phyloP scores from a whole-genome alignment of 2,113 vertebrate species.

The Delphinus delphis region DNA sequence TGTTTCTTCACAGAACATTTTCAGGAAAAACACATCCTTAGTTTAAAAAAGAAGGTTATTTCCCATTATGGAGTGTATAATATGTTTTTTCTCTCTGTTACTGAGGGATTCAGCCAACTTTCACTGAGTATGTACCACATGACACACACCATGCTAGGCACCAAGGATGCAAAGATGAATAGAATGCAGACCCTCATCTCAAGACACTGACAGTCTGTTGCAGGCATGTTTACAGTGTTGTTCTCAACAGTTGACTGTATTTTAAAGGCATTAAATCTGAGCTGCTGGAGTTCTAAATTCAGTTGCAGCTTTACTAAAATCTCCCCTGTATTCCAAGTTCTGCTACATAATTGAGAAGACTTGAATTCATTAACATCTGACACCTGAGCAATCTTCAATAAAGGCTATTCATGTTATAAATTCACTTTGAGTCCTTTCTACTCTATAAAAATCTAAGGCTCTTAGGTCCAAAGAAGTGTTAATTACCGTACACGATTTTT shows the following conservation, averaged over 20 bases:
- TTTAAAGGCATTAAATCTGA: neutral
- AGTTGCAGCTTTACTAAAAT: slow-evolving; percentile 24
- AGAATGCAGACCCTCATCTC: neutral
- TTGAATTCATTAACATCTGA: slow-evolving; percentile 35
- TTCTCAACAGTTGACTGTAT: neutral
- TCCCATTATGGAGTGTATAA: neutral
- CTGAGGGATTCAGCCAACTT: neutral
- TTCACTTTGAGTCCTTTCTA: neutral
- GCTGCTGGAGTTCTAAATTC: neutral
- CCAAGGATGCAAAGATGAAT: neutral
- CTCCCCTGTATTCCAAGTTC: neutral
- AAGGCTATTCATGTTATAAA: neutral
- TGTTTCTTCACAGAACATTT: slow-evolving; percentile 5
- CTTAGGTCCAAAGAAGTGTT: neutral
- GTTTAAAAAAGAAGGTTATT: neutral
- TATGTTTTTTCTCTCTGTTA: neutral
- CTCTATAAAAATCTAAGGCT: neutral
- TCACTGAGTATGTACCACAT: neutral
- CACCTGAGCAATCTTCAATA: neutral
- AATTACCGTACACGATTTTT: neutral
- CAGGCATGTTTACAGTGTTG: neutral
- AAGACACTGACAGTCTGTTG: neutral
- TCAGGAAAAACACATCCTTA: neutral
- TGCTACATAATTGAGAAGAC: neutral
- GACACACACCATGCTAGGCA: neutral